Evolutionary conservation across 2,113 vertebrate species (phyloP), one percentile per base, ranked within the genome.

Genomic region (Tylochromis polylepis): DNA sequence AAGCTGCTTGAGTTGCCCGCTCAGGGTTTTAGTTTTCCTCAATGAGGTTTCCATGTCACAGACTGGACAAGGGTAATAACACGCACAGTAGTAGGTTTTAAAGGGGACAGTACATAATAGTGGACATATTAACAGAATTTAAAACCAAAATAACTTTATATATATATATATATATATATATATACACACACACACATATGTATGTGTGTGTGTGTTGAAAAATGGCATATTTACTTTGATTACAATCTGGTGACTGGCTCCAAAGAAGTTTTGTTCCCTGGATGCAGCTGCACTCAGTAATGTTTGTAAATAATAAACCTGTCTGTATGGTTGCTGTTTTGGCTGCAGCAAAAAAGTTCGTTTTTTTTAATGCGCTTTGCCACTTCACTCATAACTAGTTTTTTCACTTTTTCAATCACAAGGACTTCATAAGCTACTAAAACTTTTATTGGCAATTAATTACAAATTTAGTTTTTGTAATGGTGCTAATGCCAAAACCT

Each of bases 101-200:
- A 31, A 31, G 5, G 31, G 31, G 31, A 31, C 31, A 31, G 34
- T 38, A 38, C 60, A 1, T n/a, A 65, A 65, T 34, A 62, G 34
- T 3, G 31, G 60, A 65, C 34, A 65, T 65, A 65, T 38, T 65
- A 65, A 36, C 60, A 65, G 11, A 65, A 65, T 38, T 65, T 65
- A 65, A 65, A 65, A 65, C 2, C 60, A 65, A 38, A 36, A 65
- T 62, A 65, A 65, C 18, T 12, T 16, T 2, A 41, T 11, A 41
- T 5, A 31, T 5, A 31, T 31, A 31, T 31, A 14, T 5, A 46
- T 3, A 46, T 14, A 15, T 46, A 46, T 3, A 14, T 4, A 14
- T 16, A 8, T 7, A 46, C 1, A 14, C 0, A 59, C 0, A 59
- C 1, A 41, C 0, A 60, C 6, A 34, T n/a, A n/a, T n/a, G n/a